phyloP scores from a whole-genome alignment of 2,113 vertebrate species.

The Craseonycteris thonglongyai region DNA sequence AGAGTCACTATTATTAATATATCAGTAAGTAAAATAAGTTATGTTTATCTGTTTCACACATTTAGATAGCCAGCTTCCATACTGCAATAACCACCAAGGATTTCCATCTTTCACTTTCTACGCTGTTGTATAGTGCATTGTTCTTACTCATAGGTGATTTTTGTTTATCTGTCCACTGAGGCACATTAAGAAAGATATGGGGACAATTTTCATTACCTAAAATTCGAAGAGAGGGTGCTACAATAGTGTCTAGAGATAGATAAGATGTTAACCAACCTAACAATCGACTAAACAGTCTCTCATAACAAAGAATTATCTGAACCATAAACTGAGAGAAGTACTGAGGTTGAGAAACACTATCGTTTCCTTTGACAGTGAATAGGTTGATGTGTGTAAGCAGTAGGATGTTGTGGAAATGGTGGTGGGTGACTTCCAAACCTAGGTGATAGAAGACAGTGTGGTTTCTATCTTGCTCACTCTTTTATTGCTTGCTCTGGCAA shows the following conservation, averaged over 20 bases:
- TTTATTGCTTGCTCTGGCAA: not conserved
- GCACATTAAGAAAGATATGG: not conserved
- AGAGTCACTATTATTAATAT: not conserved
- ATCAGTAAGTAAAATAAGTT: not conserved
- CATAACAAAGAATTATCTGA: not conserved
- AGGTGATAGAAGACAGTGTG: not conserved
- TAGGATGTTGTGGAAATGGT: not conserved
- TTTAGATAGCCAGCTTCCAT: not conserved
- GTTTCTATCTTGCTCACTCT: not conserved
- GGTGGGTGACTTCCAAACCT: not conserved
- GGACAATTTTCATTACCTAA: not conserved
- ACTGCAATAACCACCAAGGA: not conserved
- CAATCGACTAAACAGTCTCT: not conserved
- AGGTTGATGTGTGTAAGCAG: not conserved
- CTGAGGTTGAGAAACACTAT: not conserved
- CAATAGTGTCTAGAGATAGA: not conserved
- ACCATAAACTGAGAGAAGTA: not conserved
- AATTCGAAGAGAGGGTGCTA: not conserved
- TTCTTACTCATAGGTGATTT: not conserved
- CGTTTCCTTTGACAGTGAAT: not conserved
- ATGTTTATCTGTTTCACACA: not conserved
- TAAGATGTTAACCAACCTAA: not conserved
- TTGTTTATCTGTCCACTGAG: not conserved
- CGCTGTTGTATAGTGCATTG: not conserved
- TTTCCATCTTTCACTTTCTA: not conserved